Evolutionary conservation across 2,113 vertebrate genomes (phyloP).

Genomic region (Holacanthus passer): DNA sequence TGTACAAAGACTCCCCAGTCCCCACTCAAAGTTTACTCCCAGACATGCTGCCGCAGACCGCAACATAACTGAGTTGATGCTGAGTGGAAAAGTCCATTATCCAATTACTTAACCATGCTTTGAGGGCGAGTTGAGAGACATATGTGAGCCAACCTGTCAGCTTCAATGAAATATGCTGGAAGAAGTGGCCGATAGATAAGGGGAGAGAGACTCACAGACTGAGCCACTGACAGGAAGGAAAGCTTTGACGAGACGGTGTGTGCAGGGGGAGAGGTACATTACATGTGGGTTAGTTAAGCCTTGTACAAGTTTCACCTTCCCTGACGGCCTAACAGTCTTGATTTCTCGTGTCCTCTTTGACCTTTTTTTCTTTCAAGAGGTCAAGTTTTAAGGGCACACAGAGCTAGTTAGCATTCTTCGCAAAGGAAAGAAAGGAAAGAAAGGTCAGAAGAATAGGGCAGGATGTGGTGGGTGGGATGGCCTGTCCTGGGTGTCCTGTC

Average conservation of each 20-base stretch:
- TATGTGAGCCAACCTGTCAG: constrained; percentile 72
- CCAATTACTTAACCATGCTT: constrained; percentile 71
- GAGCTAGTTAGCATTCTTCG: constrained; percentile 23
- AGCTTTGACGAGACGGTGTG: constrained; percentile 3
- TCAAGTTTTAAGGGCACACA: background rate
- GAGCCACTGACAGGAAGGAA: constrained; percentile 23
- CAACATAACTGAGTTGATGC: constrained; percentile 70
- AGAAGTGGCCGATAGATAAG: constrained; percentile 57
- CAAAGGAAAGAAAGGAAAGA: constrained; percentile 6
- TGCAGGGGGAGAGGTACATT: constrained; percentile 18
- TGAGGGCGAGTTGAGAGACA: constrained; percentile 73
- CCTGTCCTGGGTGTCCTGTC: constrained; percentile 25
- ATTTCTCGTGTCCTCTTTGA: background rate
- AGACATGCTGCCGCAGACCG: constrained; percentile 61
- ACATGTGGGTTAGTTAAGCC: constrained; percentile 23
- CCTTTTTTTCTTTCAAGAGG: background rate
- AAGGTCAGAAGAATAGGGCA: constrained; percentile 29
- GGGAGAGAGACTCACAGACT: constrained; percentile 40
- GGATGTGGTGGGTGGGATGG: constrained; percentile 46
- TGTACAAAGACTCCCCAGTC: constrained; percentile 71
- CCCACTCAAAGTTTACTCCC: constrained; percentile 44
- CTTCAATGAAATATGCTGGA: constrained; percentile 65
- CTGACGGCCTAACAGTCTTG: constrained; percentile 14
- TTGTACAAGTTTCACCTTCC: constrained; percentile 23
- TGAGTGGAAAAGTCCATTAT: constrained; percentile 75